Evolutionary conservation across 1,140 invertebrate genomes (phyloP), one percentile per base, ranked within the genome.

Genomic region (Heterodera carotae): DNA sequence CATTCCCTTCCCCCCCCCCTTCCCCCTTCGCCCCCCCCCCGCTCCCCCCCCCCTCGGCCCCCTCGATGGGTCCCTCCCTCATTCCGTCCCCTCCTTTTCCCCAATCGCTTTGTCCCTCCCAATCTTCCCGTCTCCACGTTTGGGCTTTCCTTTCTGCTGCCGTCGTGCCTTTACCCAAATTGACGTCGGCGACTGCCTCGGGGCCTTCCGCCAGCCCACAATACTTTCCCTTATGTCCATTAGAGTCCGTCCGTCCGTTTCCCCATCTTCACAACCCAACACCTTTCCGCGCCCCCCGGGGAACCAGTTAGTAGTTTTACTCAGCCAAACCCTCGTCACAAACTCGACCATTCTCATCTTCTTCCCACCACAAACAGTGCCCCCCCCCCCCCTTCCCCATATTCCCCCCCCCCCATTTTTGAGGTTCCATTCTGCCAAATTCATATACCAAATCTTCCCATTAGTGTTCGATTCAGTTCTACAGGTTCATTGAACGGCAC

Each of bases 111-210:
- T 53, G 43, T 33, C 59, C 69, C 33, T 36, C 59, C 33, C 34
- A 71, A 71, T 53, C 69, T 71, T 71, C 39, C 22, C 69, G 69
- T 71, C 69, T 53, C 48, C 48, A 53, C 15, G 18, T 53, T 39
- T 12, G 48, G 48, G 48, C 48, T 53, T 53, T 53, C 48, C 48
- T 18, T 53, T 22, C 48, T 18, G 48, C 48, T 53, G 48, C 48
- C 22, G 48, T 53, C 12, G 18, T 53, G 48, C 48, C 48, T 53
- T 53, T 22, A 22, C 6, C 48, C 48, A 53, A 53, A 53, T 69
- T 69, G n/a, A 71, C 69, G 48, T 70, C 39, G 69, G 69, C 36
- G 34, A 71, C n/a, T 59, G 69, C 69, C 69, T 71, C 29, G 33
- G 69, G 69, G 69, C 69, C 69, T 53, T 53, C 48, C 67, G 27